These are phyloP conservation scores for Dendrocopos noguchii DNA, from an alignment of 2,113 vertebrate species.

Conservation along the genomic window DNA sequence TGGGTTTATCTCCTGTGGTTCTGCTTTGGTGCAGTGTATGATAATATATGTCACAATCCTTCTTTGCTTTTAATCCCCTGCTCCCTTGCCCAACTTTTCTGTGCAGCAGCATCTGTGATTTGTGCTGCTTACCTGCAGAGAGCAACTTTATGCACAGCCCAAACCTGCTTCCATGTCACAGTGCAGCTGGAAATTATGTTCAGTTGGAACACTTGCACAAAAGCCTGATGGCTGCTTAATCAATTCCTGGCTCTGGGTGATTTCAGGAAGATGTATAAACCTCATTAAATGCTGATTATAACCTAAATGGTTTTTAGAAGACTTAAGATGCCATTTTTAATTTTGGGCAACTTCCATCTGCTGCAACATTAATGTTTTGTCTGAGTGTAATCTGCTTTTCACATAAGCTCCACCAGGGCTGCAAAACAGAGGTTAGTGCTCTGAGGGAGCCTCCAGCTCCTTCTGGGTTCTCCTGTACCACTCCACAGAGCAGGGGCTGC, in stretches of 20 bases:
- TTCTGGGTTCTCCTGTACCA: neutral
- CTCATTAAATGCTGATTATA: constrained; percentile 18
- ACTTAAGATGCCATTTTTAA: neutral
- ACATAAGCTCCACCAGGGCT: neutral
- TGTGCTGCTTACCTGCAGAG: neutral
- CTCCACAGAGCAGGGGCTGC: neutral
- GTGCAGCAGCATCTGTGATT: neutral
- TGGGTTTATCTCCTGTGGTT: neutral
- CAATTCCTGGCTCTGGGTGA: neutral
- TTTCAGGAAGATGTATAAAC: neutral
- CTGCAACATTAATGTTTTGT: neutral
- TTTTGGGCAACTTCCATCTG: neutral
- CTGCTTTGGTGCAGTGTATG: rapidly evolving
- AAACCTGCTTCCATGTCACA: neutral
- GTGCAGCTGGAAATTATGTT: neutral
- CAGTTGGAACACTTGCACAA: neutral
- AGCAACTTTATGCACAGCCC: neutral
- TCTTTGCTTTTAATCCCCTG: neutral
- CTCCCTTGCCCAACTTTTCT: neutral
- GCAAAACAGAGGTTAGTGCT: neutral
- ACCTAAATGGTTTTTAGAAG: neutral
- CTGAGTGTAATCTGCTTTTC: neutral
- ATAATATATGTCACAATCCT: neutral
- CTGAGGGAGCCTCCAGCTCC: neutral
- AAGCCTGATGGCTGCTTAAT: constrained; percentile 4